A percentile compares a stretch with the other conserved stretches of the same genome.
phyloP scores from a whole-genome alignment of 2,113 vertebrate genomes.

The Coracopsis vasa region DNA sequence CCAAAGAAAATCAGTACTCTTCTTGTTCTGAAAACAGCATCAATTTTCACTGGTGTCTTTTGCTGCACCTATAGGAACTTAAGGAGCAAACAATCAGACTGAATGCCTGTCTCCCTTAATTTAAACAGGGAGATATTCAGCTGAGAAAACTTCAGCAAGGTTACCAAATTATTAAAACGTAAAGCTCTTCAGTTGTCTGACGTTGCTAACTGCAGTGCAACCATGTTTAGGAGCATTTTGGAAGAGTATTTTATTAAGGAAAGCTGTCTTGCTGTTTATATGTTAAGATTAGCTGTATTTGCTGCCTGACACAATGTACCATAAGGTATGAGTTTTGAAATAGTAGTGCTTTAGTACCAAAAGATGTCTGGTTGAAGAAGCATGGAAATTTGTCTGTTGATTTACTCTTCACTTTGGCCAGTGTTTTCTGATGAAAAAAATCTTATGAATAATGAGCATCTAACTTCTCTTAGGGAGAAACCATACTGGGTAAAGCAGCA shows the following conservation, averaged over 20 bases:
- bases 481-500: not conserved
- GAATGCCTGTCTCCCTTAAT: not conserved
- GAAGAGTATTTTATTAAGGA: not conserved
- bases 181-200: not conserved
- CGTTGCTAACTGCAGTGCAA: not conserved
- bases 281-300: not conserved
- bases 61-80: not conserved
- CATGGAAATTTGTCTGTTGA: not conserved
- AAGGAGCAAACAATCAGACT: not conserved
- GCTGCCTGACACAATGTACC: not conserved
- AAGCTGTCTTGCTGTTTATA: not conserved
- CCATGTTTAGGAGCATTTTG: not conserved
- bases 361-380: not conserved
- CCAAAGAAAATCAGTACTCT: not conserved
- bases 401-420: slow-evolving; percentile 9
- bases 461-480: not conserved
- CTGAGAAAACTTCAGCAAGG: not conserved
- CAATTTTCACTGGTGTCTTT: not conserved
- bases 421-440: not conserved
- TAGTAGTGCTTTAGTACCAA: not conserved
- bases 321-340: not conserved
- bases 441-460: not conserved
- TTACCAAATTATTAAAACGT: not conserved
- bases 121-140: not conserved
- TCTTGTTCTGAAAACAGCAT: not conserved